Percentiles rank a stretch among this genome's conserved stretches.
These are phyloP conservation scores for Fratercula arctica DNA, from an alignment of 2,797 vertebrate genomes.

Conservation along the genomic window DNA sequence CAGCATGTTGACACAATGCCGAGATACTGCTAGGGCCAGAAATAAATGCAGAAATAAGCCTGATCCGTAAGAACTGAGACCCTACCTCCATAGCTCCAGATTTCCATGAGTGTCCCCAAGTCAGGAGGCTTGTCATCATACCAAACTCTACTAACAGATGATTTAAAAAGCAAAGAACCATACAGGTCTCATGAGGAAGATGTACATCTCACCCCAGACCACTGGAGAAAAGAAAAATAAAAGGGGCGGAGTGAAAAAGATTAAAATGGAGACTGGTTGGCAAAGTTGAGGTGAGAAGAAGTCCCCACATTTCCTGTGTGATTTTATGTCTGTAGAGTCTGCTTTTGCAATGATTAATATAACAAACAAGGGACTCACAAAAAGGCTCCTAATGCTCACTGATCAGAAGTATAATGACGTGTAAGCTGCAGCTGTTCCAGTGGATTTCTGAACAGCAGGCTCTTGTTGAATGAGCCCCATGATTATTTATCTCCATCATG, in stretches of 20 bases:
- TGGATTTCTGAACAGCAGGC: constrained; percentile 59
- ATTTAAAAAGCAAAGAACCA: neutral
- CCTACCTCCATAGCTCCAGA: neutral
- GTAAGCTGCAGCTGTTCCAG: constrained; percentile 63
- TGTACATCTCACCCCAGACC: neutral
- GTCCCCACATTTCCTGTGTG: neutral
- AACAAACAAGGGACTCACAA: constrained; percentile 63
- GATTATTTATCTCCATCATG: constrained; percentile 66
- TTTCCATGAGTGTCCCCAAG: neutral
- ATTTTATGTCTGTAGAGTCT: constrained; percentile 15
- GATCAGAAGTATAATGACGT: constrained; percentile 59
- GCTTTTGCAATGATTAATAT: constrained; percentile 45
- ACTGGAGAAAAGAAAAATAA: neutral
- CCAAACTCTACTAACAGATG: neutral
- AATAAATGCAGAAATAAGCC: constrained; percentile 25
- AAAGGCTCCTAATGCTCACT: constrained; percentile 48
- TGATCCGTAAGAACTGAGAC: neutral
- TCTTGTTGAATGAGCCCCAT: constrained; percentile 55
- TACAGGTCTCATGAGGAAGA: neutral
- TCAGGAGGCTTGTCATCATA: neutral
- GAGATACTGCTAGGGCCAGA: constrained; percentile 21
- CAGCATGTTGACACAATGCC: neutral
- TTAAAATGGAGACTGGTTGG: neutral
- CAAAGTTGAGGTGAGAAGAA: neutral
- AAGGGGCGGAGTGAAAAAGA: neutral